phyloP scores from a whole-genome alignment of 2,888 invertebrate species.

The Nemotelus pantherinus region DNA sequence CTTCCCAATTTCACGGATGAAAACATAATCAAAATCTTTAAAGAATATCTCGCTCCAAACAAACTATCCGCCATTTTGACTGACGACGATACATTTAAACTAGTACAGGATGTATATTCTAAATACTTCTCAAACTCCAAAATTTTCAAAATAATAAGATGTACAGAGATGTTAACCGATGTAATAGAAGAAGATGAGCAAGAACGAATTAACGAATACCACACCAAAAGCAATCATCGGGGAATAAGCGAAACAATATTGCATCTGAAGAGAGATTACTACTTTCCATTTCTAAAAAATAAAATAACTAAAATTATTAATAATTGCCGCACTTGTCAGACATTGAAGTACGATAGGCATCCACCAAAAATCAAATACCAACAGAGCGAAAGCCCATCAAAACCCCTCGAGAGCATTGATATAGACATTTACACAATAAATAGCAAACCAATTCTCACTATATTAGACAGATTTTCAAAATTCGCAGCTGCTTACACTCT shows the following conservation, averaged over 20 bases:
- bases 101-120: too few species aligned
- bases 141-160: too few species aligned
- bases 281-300: conserved; percentile 41
- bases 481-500: not conserved
- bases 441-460: conserved; percentile 9
- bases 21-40: too few species aligned
- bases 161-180: too few species aligned
- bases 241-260: conserved; percentile 40
- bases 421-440: conserved; percentile 29
- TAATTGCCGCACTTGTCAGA: conserved; percentile 36
- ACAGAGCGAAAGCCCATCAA: conserved; percentile 28
- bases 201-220: too few species aligned
- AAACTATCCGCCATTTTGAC: too few species aligned
- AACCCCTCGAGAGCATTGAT: conserved; percentile 38
- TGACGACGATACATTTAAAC: too few species aligned
- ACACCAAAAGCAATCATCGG: not conserved
- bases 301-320: conserved; percentile 44
- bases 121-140: too few species aligned
- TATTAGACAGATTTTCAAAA: conserved; percentile 41
- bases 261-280: conserved; percentile 40
- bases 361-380: conserved; percentile 45
- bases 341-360: conserved; percentile 45
- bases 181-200: too few species aligned
- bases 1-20: too few species aligned
- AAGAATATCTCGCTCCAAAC: too few species aligned